Evolutionary conservation across 2,888 invertebrate genomes (phyloP).

Genomic region (Eupithecia tripunctaria): DNA sequence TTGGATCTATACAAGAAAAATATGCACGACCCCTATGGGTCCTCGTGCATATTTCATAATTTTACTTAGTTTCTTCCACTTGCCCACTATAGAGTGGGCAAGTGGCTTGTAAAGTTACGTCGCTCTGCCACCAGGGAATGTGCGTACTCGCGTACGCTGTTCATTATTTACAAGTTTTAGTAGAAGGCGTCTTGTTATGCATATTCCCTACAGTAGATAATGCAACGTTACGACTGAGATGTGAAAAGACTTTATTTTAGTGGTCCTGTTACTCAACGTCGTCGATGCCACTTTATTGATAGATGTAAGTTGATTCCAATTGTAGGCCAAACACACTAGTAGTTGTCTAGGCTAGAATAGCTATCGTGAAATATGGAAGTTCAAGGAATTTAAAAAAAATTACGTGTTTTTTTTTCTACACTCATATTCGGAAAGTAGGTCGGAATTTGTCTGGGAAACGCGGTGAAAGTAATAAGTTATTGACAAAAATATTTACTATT

Average conservation of each 20-base stretch:
- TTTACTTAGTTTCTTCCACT: too few relatives aligned
- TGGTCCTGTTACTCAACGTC: neutral
- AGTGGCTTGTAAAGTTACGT: neutral
- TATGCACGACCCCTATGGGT: neutral
- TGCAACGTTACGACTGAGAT: neutral
- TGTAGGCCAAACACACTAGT: too few relatives aligned
- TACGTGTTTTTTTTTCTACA: too few relatives aligned
- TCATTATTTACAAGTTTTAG: constrained; percentile 14
- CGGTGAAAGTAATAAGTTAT: too few relatives aligned
- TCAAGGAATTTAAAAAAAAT: too few relatives aligned
- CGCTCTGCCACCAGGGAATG: neutral
- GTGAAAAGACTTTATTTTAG: neutral
- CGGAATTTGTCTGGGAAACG: too few relatives aligned
- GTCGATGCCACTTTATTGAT: neutral
- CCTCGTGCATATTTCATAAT: too few relatives aligned
- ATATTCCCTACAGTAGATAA: neutral
- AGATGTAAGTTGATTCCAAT: neutral
- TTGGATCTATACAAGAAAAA: neutral
- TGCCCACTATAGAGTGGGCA: too few relatives aligned
- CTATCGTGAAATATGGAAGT: too few relatives aligned
- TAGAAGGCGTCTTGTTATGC: constrained; percentile 5
- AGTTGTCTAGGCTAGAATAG: too few relatives aligned
- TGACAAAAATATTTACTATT: too few relatives aligned
- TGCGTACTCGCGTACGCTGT: constrained; percentile 1
- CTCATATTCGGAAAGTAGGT: too few relatives aligned